A percentile compares a stretch with the other conserved stretches of the same genome.
Evolutionary conservation across 2,797 vertebrate genomes (phyloP).

Genomic region (Nyctalus aviator): DNA sequence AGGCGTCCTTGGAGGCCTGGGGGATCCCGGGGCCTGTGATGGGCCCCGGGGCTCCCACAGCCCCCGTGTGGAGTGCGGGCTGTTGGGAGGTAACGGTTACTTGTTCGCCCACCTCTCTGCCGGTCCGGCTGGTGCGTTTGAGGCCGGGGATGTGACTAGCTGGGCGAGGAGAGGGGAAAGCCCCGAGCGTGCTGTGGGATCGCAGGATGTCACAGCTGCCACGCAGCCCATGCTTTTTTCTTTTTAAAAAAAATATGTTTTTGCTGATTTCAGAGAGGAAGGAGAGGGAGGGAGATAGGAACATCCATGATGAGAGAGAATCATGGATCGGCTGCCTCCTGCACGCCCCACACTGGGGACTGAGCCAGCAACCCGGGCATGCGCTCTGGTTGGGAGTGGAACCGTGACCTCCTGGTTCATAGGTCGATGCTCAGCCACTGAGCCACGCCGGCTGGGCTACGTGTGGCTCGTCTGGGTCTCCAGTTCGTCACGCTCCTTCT

Average conservation of each 20-base stretch:
- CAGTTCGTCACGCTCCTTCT: conserved; percentile 50
- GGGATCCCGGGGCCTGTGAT: neutral
- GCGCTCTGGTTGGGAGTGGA: too few species aligned
- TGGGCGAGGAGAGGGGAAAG: neutral
- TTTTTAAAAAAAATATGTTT: too few species aligned
- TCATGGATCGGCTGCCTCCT: too few species aligned
- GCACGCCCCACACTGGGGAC: too few species aligned
- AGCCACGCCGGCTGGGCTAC: neutral
- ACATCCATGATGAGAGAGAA: too few species aligned
- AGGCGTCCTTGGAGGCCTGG: neutral
- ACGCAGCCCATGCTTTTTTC: neutral
- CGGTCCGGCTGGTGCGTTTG: neutral
- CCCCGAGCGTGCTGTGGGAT: neutral
- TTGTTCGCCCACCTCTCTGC: neutral
- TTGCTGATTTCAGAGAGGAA: too few species aligned
- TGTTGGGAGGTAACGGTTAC: neutral
- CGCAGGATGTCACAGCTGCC: conserved; percentile 58
- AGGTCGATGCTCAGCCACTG: too few species aligned
- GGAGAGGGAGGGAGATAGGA: too few species aligned
- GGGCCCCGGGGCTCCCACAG: neutral
- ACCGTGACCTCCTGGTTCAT: too few species aligned
- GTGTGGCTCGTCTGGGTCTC: neutral
- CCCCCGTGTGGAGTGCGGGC: fast-evolving
- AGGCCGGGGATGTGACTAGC: conserved; percentile 59
- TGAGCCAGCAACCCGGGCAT: too few species aligned